Conservation (phyloP, 2,888 invertebrate genomes). For the Agrochola litura region DNA sequence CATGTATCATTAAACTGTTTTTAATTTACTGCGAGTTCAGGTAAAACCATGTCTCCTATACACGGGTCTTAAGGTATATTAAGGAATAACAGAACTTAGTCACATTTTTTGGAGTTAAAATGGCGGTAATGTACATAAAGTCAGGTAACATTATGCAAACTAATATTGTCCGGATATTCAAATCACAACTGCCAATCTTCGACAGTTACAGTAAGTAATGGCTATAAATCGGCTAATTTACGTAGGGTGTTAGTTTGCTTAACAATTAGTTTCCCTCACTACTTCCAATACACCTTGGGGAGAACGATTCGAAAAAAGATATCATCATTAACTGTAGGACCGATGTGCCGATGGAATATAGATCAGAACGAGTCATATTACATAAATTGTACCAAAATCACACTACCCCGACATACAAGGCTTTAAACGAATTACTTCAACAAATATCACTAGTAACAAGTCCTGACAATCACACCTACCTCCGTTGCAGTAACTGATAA, state of each 20-base stretch:
- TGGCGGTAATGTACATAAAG: neutral
- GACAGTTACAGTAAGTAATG: neutral
- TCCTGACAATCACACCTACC: neutral
- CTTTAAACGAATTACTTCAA: neutral
- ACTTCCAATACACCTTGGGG: neutral
- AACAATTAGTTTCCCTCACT: neutral
- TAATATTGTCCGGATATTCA: neutral
- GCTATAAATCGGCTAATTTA: neutral
- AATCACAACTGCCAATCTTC: neutral
- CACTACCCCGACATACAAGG: neutral
- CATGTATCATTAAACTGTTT: constrained; percentile 14
- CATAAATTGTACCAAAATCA: neutral
- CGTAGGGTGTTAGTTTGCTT: neutral
- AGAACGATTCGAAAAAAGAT: neutral
- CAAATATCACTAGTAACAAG: neutral
- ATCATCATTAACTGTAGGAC: neutral
- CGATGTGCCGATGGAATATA: neutral
- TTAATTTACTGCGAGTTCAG: neutral
- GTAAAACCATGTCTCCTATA: neutral
- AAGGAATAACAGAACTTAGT: too few relatives aligned
- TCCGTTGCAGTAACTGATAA: neutral
- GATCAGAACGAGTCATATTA: neutral
- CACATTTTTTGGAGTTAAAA: neutral
- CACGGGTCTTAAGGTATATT: neutral
- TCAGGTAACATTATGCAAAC: neutral